Conservation (phyloP, 2,888 invertebrate genomes). For the Branchellion lobata region DNA sequence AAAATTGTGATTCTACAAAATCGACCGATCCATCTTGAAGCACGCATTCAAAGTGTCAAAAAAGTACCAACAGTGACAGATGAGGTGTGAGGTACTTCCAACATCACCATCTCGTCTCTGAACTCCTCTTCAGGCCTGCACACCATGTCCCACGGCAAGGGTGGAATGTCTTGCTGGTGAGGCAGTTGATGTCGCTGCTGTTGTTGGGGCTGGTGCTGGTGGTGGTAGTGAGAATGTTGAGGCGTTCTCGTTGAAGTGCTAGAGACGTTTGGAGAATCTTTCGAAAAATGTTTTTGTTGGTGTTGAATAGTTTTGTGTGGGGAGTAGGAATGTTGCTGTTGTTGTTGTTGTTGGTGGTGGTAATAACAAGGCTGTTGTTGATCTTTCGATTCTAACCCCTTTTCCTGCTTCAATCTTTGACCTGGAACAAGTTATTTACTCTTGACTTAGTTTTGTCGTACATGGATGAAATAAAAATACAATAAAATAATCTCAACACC, state of each 20-base stretch:
- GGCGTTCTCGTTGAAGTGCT: too few relatives aligned
- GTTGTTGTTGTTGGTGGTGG: too few relatives aligned
- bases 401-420: neutral
- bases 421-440: too few relatives aligned
- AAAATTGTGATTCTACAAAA: too few relatives aligned
- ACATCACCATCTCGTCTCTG: conserved; percentile 48
- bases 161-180: conserved; percentile 48
- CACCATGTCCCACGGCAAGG: conserved; percentile 51
- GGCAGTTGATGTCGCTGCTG: neutral
- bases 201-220: neutral
- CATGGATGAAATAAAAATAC: neutral
- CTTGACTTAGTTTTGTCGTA: neutral
- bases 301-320: too few relatives aligned
- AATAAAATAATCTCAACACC: too few relatives aligned
- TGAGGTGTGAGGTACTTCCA: conserved; percentile 52
- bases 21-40: too few relatives aligned
- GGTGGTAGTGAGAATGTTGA: too few relatives aligned
- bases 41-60: neutral
- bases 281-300: too few relatives aligned
- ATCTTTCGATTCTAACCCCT: neutral
- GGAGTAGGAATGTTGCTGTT: too few relatives aligned
- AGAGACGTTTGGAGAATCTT: too few relatives aligned
- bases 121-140: conserved; percentile 50
- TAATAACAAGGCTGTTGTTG: neutral
- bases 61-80: conserved; percentile 48